phyloP scores from a whole-genome alignment of 1,140 invertebrate genomes.

The Sycobia sp. region DNA sequence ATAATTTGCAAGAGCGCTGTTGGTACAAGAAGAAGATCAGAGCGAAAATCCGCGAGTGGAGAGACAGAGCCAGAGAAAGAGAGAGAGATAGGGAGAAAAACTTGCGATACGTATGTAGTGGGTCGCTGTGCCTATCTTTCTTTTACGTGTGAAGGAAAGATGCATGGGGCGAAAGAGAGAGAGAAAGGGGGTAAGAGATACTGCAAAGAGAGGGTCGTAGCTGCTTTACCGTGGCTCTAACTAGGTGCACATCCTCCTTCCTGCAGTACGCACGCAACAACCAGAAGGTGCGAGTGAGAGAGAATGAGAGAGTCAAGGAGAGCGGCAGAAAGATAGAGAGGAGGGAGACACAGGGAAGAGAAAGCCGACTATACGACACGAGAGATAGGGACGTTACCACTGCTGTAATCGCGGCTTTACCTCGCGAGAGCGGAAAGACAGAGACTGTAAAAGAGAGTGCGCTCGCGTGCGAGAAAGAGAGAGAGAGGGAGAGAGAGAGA shows the following conservation, averaged over 20 bases:
- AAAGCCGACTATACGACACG: conserved; percentile 20
- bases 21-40: too few relatives aligned
- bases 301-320: conserved; percentile 1
- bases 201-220: conserved; percentile 9
- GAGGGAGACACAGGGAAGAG: background rate
- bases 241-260: conserved; percentile 28
- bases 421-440: conserved; percentile 9
- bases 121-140: too few relatives aligned
- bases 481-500: conserved; percentile 10
- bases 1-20: too few relatives aligned
- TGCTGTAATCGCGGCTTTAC: conserved; percentile 17
- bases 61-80: too few relatives aligned
- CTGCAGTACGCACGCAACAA: background rate
- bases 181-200: background rate
- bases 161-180: background rate
- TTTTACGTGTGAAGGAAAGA: too few relatives aligned
- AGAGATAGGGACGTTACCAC: conserved; percentile 31
- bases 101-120: too few relatives aligned
- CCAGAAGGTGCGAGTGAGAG: too few relatives aligned
- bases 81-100: too few relatives aligned
- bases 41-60: too few relatives aligned
- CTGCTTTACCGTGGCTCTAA: conserved; percentile 11
- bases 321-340: background rate
- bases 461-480: conserved; percentile 1
- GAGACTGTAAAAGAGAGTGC: conserved; percentile 7